Evolutionary conservation across 2,888 invertebrate genomes (phyloP).

Genomic region (Meiosimyza decipiens): DNA sequence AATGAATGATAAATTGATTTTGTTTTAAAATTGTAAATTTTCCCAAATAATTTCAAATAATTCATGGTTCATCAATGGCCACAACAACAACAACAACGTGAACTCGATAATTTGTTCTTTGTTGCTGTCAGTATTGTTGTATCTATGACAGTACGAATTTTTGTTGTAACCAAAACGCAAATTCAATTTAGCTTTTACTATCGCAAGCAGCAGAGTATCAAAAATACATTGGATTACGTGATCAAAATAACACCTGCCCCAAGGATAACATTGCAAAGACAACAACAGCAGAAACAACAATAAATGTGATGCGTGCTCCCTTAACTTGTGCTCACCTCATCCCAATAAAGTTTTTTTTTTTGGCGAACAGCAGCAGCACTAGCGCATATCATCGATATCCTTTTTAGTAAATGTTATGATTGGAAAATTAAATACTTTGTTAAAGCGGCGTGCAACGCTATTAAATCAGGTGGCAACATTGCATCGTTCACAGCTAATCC

Average conservation of each 20-base stretch:
- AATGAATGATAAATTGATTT: too few species aligned
- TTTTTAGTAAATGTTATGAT: constrained; percentile 49
- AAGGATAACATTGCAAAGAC: too few species aligned
- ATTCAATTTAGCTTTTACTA: constrained; percentile 26
- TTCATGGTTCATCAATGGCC: too few species aligned
- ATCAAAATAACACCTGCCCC: constrained; percentile 13
- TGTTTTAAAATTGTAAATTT: too few species aligned
- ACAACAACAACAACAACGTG: neutral
- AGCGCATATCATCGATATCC: neutral
- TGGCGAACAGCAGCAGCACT: too few species aligned
- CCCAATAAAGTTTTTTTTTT: neutral
- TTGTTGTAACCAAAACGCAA: constrained; percentile 15
- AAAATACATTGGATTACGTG: constrained; percentile 27
- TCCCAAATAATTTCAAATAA: too few species aligned
- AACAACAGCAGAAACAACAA: too few species aligned
- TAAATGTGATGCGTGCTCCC: too few species aligned
- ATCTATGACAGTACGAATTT: neutral
- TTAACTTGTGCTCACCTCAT: neutral
- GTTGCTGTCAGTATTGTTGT: neutral
- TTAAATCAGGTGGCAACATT: constrained; percentile 11
- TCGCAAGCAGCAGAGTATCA: neutral
- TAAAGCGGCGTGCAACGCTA: too few species aligned
- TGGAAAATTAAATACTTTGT: constrained; percentile 53
- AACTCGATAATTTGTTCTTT: too few species aligned
- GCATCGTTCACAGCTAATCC: neutral